phyloP scores from a whole-genome alignment of 2,888 invertebrate genomes.

The Plusia festucae region DNA sequence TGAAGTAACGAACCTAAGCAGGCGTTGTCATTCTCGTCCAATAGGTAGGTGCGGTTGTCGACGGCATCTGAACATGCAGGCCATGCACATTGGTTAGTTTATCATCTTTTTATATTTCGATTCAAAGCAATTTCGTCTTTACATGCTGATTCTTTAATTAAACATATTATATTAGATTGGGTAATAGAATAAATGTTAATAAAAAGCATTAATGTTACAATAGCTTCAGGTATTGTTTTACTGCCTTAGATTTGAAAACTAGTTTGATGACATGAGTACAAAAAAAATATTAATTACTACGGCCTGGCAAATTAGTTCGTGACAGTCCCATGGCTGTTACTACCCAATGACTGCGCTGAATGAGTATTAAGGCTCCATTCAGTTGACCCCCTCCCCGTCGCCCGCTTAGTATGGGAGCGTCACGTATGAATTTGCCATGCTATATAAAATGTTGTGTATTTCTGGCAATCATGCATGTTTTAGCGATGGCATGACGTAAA shows the following conservation, averaged over 20 bases:
- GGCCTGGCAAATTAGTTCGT: too few species aligned
- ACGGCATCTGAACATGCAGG: constrained; percentile 91
- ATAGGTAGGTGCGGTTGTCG: constrained; percentile 94
- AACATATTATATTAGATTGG: background rate
- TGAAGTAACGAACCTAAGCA: constrained; percentile 82
- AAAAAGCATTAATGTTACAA: background rate
- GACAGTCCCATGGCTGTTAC: too few species aligned
- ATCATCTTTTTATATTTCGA: constrained; percentile 23
- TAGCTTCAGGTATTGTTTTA: background rate
- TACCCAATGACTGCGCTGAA: too few species aligned
- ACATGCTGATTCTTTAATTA: background rate
- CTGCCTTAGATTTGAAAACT: too few species aligned
- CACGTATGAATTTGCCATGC: too few species aligned
- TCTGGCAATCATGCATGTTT: background rate
- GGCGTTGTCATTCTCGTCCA: constrained; percentile 92
- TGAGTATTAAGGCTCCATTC: too few species aligned
- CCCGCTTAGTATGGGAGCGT: too few species aligned
- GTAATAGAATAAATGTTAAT: background rate
- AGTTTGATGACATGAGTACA: too few species aligned
- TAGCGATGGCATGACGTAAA: background rate
- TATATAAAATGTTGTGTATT: background rate
- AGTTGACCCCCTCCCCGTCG: too few species aligned
- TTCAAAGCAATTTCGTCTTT: background rate
- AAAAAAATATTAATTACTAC: too few species aligned
- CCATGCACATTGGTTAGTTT: constrained; percentile 78